Percentiles rank a stretch among this genome's conserved stretches.
Evolutionary conservation across 2,888 invertebrate species (phyloP).

Genomic region (Pristionchus fissidentatus): DNA sequence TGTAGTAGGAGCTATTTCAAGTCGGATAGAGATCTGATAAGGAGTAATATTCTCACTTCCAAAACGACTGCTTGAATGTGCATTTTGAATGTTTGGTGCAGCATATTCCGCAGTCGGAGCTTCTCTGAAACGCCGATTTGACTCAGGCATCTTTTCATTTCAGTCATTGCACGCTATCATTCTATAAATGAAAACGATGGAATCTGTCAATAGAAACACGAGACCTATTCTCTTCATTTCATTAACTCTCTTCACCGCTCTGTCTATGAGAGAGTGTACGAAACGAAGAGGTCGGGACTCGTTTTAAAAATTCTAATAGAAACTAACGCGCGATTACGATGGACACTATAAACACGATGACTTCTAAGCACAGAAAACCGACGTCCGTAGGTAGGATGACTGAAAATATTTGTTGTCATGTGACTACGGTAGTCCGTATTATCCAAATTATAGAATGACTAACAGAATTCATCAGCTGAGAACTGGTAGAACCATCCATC

Average conservation of each 20-base stretch:
- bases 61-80: slow-evolving; percentile 84
- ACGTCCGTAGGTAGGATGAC: slow-evolving; percentile 89
- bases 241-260: too few species aligned
- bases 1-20: too few species aligned
- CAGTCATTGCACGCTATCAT: too few species aligned
- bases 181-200: too few species aligned
- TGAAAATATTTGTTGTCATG: slow-evolving; percentile 75
- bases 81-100: slow-evolving; percentile 90
- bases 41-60: slow-evolving; percentile 77
- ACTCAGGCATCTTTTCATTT: too few species aligned
- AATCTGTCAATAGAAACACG: too few species aligned
- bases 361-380: slow-evolving; percentile 84
- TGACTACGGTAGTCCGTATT: background rate
- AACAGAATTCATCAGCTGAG: slow-evolving; percentile 95
- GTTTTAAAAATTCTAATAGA: background rate
- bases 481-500: slow-evolving; percentile 91
- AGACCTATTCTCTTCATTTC: too few species aligned
- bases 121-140: slow-evolving; percentile 36
- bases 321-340: slow-evolving; percentile 82
- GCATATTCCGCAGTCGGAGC: slow-evolving; percentile 81
- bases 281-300: background rate
- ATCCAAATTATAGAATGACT: slow-evolving; percentile 76
- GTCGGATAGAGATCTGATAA: background rate
- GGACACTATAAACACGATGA: slow-evolving; percentile 84
- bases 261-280: too few species aligned